A percentile compares a stretch with the other conserved stretches of the same genome.
phyloP scores from a whole-genome alignment of 2,797 vertebrate genomes.

The Schizopygopsis pylzovi region DNA sequence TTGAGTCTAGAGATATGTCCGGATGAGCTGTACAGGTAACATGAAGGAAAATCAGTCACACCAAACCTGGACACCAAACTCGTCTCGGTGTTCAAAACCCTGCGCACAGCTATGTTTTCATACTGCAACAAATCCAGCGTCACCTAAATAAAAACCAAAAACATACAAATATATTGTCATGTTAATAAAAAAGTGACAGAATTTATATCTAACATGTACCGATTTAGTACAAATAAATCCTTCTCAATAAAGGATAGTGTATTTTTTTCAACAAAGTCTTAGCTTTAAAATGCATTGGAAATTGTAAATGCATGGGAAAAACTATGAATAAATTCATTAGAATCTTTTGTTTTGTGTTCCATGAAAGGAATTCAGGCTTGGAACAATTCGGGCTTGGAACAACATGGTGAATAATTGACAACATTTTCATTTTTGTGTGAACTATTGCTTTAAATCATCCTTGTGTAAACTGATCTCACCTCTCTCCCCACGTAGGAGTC shows the following conservation, averaged over 20 bases:
- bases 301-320: not conserved
- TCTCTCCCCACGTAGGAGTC: slow-evolving; percentile 89
- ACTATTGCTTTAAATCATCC: not conserved
- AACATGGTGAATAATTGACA: not conserved
- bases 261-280: not conserved
- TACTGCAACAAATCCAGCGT: slow-evolving; percentile 90
- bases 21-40: slow-evolving; percentile 81
- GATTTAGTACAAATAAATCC: not conserved
- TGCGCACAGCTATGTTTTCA: slow-evolving; percentile 83
- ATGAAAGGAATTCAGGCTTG: not conserved
- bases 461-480: slow-evolving; percentile 72
- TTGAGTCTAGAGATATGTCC: slow-evolving; percentile 78
- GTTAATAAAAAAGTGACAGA: not conserved
- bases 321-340: not conserved
- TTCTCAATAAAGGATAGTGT: not conserved
- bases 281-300: not conserved
- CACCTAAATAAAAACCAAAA: slow-evolving; percentile 74
- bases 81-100: slow-evolving; percentile 81
- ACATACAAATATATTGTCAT: no score
- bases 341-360: not conserved
- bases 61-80: slow-evolving; percentile 79
- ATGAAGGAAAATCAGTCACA: slow-evolving; percentile 87
- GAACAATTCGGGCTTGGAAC: not conserved
- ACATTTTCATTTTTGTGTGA: not conserved
- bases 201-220: not conserved